Conservation (phyloP, 2,797 vertebrate species). For the Melanogrammus aeglefinus region DNA sequence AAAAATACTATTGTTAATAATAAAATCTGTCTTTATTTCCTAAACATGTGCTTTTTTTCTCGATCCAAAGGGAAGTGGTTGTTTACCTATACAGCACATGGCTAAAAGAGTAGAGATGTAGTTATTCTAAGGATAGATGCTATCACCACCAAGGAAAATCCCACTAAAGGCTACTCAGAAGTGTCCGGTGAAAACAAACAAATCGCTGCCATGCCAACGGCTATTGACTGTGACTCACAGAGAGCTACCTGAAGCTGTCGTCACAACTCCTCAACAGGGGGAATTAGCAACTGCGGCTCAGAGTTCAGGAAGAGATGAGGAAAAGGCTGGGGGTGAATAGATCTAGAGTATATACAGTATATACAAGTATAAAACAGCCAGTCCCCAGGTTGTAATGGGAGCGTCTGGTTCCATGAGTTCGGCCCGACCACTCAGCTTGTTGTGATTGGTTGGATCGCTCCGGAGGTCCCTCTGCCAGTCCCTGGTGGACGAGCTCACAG, state of each 20-base stretch:
- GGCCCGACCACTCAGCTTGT: not conserved
- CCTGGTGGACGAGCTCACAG: slow-evolving; percentile 61
- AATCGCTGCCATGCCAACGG: slow-evolving; percentile 53
- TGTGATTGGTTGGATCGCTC: not conserved
- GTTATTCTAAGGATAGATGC: slow-evolving; percentile 30
- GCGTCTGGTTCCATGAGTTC: too few species aligned
- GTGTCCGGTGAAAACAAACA: slow-evolving; percentile 44
- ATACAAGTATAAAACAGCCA: slow-evolving; percentile 50
- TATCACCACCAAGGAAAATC: not conserved
- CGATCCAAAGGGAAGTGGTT: slow-evolving; percentile 25
- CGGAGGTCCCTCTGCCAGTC: slow-evolving; percentile 41
- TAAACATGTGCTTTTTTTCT: slow-evolving; percentile 52
- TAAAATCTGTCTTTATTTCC: slow-evolving; percentile 26
- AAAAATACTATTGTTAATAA: slow-evolving; percentile 29
- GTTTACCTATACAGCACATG: slow-evolving; percentile 30
- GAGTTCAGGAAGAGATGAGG: slow-evolving; percentile 37
- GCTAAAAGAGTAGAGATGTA: slow-evolving; percentile 26
- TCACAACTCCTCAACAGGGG: slow-evolving; percentile 37
- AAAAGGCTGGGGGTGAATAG: slow-evolving; percentile 4
- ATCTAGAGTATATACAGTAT: not conserved
- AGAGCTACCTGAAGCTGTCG: slow-evolving; percentile 57
- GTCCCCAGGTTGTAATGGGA: slow-evolving; percentile 29
- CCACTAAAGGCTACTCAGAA: slow-evolving; percentile 40
- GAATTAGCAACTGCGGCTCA: slow-evolving; percentile 41
- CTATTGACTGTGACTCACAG: slow-evolving; percentile 62